Evolutionary conservation across 2,113 vertebrate species (phyloP), one percentile per base, ranked within the genome.

Genomic region (Junco hyemalis): DNA sequence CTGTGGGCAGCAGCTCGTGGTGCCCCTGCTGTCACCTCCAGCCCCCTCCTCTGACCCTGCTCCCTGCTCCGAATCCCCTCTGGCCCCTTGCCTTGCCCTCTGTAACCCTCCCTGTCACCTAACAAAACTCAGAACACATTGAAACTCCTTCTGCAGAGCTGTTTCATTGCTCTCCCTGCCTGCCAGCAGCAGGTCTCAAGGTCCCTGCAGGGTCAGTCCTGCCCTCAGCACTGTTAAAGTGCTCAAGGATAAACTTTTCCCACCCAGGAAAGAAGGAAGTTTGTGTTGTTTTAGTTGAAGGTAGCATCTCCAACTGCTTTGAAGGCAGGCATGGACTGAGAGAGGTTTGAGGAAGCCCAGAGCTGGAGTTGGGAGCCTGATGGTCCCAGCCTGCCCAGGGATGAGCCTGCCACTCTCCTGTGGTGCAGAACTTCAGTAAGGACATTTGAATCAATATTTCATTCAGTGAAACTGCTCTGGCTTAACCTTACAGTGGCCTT

Each of bases 401-500:
- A 57, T 1, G 8, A n/a, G 60, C 33, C 74, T 86, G 69, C 51
- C 48, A 11, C 24, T 90, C 33, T 77, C 23, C 22, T 2, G 25
- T 51, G 61, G 22, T 0, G 3, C 9, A 33, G 65, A 54, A 53
- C 78, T 93, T 61, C 53, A 68, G 38, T 45, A 78, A 94, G 71
- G 72, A 6, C 26, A 0, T 83, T 64, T 68, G 47, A 74, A 44
- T 86, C 50, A 60, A 47, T 2, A 0, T 81, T 68, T 69, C 48
- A 48, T 5, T 83, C 76, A 44, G 35, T n/a, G 12, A 78, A 84
- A 85, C 61, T 86, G n/a, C 69, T 92, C 72, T 54, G 70, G n/a
- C 45, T 83, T 91, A 88, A 88, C 94, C 77, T 93, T 61, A 48
- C n/a, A 76, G 90, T 81, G 93, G 93, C 94, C 82, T 95, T 53